phyloP scores from a whole-genome alignment of 2,113 vertebrate genomes.

The Silurus asotus region DNA sequence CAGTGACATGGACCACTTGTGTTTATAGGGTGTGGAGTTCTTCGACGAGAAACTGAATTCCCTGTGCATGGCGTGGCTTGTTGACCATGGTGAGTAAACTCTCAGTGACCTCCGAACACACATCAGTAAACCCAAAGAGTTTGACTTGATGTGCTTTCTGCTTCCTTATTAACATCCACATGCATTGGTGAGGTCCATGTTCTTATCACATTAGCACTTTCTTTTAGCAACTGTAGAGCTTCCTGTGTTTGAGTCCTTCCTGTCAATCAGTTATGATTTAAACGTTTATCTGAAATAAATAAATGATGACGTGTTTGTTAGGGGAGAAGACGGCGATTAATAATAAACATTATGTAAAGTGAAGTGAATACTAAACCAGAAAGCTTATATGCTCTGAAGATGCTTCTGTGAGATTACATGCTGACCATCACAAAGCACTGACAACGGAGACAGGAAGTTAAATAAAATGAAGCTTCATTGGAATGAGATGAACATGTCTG shows the following conservation, averaged over 20 bases:
- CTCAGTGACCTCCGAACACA: neutral
- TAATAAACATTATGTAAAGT: neutral
- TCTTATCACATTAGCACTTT: neutral
- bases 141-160: neutral
- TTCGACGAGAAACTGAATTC: slow-evolving; percentile 92
- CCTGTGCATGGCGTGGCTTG: slow-evolving; percentile 91
- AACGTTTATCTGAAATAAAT: neutral
- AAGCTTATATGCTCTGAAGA: neutral
- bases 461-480: neutral
- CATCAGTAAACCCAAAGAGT: neutral
- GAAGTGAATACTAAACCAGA: neutral
- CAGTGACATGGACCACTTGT: neutral
- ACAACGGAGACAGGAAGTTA: neutral
- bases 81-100: slow-evolving; percentile 82
- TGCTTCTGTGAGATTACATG: neutral
- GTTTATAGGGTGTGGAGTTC: slow-evolving; percentile 86
- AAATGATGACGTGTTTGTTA: neutral
- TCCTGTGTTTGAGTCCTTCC: neutral
- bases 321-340: neutral
- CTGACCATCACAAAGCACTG: neutral
- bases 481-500: too few relatives aligned
- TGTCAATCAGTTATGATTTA: neutral
- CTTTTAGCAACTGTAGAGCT: neutral
- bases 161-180: neutral
- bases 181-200: neutral